Evolutionary conservation across 2,888 invertebrate species (phyloP), one percentile per base, ranked within the genome.

Genomic region (Oxystoma pomonae): DNA sequence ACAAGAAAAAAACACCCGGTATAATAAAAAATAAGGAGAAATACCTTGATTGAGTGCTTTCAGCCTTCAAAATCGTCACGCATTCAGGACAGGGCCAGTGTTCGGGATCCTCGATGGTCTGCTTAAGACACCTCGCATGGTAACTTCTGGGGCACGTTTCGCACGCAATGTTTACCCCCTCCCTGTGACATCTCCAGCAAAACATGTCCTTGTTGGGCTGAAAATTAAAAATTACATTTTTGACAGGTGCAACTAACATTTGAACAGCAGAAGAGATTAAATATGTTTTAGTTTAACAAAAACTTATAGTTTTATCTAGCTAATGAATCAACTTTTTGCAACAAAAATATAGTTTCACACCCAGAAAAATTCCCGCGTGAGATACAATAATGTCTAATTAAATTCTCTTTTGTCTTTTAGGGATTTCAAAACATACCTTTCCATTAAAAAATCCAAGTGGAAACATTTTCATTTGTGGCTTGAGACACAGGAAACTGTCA

Each of bases 51-150:
- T 88, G 88, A 2, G 86, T 85, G 75, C 87, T 88, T 77, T 91
- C 91, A 5, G 90, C 90, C 71, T 86, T 85, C 67, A 92, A 81
- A 58, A 91, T 85, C 5, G 83, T 79, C 67, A 89, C 83, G 78
- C 97, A 98, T 78, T 96, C 96, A 0, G 92, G 90, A 76, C 97
- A 97, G 58, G 91, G 87, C 94, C 94, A 95, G 76, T 84, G 86
- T 73, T 82, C 81, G 71, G 75, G 82, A 57, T 81, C 78, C 1
- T 80, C 76, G 5, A 83, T 75, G 1, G 82, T 80, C 35, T 81
- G 78, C 64, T 81, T 83, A 9, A 90, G 84, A 80, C 97, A 97
- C 75, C 87, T 90, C 16, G 83, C 83, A 81, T 97, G 97, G 82
- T 87, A 96, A 0, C 91, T 88, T 20, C 96, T 84, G 1, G 92